phyloP scores from a whole-genome alignment of 2,888 invertebrate species.

The Sericinus montela region DNA sequence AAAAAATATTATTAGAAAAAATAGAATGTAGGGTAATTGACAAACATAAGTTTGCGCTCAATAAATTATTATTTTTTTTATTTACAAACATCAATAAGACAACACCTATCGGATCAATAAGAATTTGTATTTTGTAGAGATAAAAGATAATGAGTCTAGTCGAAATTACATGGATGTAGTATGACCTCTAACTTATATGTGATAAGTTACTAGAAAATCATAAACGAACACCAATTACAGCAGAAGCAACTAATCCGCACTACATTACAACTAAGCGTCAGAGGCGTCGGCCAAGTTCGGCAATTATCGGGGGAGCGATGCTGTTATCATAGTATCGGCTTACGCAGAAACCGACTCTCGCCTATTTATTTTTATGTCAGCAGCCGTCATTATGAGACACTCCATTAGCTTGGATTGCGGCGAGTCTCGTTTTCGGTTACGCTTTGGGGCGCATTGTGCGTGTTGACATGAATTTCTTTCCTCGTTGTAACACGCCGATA shows the following conservation, averaged over 20 bases:
- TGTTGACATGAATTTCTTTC: slow-evolving; percentile 38
- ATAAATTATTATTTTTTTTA: too few relatives aligned
- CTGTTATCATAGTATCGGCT: slow-evolving; percentile 80
- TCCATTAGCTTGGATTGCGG: slow-evolving; percentile 79
- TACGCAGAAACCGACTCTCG: slow-evolving; percentile 79
- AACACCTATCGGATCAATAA: too few relatives aligned
- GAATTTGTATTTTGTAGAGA: too few relatives aligned
- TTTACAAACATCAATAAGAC: too few relatives aligned
- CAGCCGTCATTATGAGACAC: slow-evolving; percentile 80
- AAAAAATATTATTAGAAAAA: too few relatives aligned
- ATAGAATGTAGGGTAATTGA: too few relatives aligned
- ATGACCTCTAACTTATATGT: not conserved
- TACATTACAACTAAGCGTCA: slow-evolving; percentile 51
- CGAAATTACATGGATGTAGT: too few relatives aligned
- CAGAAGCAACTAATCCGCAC: slow-evolving; percentile 56
- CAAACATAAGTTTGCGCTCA: too few relatives aligned
- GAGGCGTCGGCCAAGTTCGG: slow-evolving; percentile 62
- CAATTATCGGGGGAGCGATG: slow-evolving; percentile 76
- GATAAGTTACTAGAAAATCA: slow-evolving; percentile 10
- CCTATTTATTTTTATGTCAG: slow-evolving; percentile 80
- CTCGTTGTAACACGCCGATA: slow-evolving; percentile 6
- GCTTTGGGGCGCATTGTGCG: slow-evolving; percentile 66
- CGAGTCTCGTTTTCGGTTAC: slow-evolving; percentile 75
- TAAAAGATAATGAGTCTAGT: too few relatives aligned
- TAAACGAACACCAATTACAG: slow-evolving; percentile 50